Conservation (phyloP, 2,888 invertebrate genomes). For the Camptogramma bilineatum region DNA sequence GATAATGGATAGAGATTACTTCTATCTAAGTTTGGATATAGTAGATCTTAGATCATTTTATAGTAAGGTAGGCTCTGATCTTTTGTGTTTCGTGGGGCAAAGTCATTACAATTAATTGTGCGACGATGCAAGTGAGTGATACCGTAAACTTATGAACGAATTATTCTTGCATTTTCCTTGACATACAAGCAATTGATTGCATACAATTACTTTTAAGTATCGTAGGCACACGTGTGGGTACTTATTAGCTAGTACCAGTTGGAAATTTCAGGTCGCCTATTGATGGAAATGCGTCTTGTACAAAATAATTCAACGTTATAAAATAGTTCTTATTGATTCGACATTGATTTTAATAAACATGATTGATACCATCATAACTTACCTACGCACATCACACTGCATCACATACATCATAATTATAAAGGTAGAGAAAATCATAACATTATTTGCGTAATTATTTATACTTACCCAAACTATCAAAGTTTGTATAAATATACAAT, state of each 20-base stretch:
- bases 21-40: too few species aligned
- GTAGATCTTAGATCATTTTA: too few species aligned
- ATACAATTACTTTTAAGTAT: constrained; percentile 9
- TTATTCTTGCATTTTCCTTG: constrained; percentile 18
- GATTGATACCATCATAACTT: constrained; percentile 49
- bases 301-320: constrained; percentile 58
- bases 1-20: too few species aligned
- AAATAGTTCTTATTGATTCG: constrained; percentile 68
- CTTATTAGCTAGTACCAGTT: constrained; percentile 3
- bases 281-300: constrained; percentile 60
- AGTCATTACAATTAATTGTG: background rate
- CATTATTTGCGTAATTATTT: too few species aligned
- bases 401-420: too few species aligned
- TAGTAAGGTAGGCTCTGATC: too few species aligned
- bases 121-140: constrained; percentile 2
- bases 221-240: constrained; percentile 7
- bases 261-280: constrained; percentile 47
- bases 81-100: background rate
- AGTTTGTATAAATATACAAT: too few species aligned
- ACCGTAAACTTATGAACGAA: background rate
- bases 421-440: too few species aligned
- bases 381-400: constrained; percentile 35
- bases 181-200: constrained; percentile 23
- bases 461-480: too few species aligned
- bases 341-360: constrained; percentile 69